Evolutionary conservation across 2,888 invertebrate species (phyloP).

Genomic region (Hyppa rectilinea): DNA sequence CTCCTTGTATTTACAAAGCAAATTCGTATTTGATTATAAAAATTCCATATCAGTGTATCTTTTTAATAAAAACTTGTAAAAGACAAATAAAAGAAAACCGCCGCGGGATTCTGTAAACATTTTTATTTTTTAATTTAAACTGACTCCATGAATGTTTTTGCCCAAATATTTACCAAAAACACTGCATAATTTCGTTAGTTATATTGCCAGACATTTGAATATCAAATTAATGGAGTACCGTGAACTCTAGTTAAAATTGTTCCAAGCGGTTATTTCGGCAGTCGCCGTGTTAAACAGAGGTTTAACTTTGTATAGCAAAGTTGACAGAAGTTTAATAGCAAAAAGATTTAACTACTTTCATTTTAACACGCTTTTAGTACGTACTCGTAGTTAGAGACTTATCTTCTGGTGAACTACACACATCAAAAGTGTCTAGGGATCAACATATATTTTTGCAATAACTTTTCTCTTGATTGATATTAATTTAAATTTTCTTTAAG

Average conservation of each 20-base stretch:
- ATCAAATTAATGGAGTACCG: constrained; percentile 40
- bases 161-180: constrained; percentile 44
- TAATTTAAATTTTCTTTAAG: no score
- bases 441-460: no score
- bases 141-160: neutral
- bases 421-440: no score
- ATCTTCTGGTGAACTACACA: neutral
- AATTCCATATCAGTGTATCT: neutral
- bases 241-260: constrained; percentile 50
- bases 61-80: no score
- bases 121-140: constrained; percentile 5
- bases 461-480: no score
- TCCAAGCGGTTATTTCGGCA: constrained; percentile 41
- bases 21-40: constrained; percentile 7
- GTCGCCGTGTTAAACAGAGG: constrained; percentile 51
- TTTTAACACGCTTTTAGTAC: constrained; percentile 11
- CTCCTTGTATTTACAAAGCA: neutral
- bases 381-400: neutral
- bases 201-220: constrained; percentile 34
- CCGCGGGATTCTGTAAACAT: neutral
- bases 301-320: constrained; percentile 28
- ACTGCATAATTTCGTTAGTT: constrained; percentile 18
- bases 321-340: constrained; percentile 38
- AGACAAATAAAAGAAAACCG: neutral
- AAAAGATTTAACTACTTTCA: constrained; percentile 27